Evolutionary conservation across 2,888 invertebrate species (phyloP).

Genomic region (Thalpophila matura): DNA sequence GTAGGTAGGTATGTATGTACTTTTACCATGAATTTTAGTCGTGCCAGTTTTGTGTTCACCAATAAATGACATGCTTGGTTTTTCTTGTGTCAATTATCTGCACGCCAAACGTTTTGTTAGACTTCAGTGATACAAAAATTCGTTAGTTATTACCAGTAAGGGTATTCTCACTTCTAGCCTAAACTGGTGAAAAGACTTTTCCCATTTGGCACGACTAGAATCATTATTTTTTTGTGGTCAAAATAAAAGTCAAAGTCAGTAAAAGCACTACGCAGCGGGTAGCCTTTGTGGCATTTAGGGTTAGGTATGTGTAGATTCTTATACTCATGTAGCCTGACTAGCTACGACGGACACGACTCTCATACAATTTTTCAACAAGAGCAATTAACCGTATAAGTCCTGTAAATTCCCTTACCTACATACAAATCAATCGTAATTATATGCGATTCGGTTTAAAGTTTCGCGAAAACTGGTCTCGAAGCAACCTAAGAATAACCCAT

Average conservation of each 20-base stretch:
- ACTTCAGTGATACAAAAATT: neutral
- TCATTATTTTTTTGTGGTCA: neutral
- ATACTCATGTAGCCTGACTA: neutral
- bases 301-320: too few relatives aligned
- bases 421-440: too few relatives aligned
- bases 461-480: too few relatives aligned
- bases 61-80: conserved; percentile 37
- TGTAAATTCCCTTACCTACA: too few relatives aligned
- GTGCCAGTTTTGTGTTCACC: conserved; percentile 1
- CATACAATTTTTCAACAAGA: conserved; percentile 4
- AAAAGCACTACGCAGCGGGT: neutral
- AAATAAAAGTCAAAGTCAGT: neutral
- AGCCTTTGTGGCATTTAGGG: too few relatives aligned
- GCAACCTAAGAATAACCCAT: too few relatives aligned
- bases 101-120: conserved; percentile 32
- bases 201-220: too few relatives aligned
- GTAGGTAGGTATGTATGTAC: neutral
- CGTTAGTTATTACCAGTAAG: neutral
- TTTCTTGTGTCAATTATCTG: conserved; percentile 43
- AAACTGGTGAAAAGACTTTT: too few relatives aligned
- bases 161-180: neutral
- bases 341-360: conserved; percentile 9
- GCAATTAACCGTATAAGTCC: conserved; percentile 29
- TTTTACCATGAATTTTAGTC: conserved; percentile 35
- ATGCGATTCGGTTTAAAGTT: too few relatives aligned